phyloP scores from a whole-genome alignment of 2,797 vertebrate genomes.

The Alca torda region DNA sequence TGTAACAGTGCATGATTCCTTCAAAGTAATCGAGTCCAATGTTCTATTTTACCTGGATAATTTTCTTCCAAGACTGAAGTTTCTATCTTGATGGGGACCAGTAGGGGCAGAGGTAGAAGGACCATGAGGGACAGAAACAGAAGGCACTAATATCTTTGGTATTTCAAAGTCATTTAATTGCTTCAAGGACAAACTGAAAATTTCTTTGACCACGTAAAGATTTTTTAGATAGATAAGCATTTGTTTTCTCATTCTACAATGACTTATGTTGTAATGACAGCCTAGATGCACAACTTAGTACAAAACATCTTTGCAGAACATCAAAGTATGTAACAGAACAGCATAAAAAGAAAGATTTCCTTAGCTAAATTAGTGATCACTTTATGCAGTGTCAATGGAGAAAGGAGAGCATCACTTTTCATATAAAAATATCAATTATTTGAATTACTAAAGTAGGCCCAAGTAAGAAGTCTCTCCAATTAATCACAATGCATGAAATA shows the following conservation, averaged over 20 bases:
- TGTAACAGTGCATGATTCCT: neutral
- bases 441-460: neutral
- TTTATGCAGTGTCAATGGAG: neutral
- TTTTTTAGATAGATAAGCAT: neutral
- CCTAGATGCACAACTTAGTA: rapidly evolving
- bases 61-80: neutral
- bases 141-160: neutral
- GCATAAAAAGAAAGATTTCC: neutral
- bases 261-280: neutral
- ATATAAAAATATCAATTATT: neutral
- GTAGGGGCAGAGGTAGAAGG: neutral
- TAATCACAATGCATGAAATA: neutral
- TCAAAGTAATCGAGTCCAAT: neutral
- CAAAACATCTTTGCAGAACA: neutral
- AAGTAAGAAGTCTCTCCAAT: neutral
- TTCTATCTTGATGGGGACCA: neutral
- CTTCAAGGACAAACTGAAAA: neutral
- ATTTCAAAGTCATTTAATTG: neutral
- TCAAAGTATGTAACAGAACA: neutral
- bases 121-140: neutral
- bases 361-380: neutral
- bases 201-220: neutral
- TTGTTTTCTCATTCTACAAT: neutral
- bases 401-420: neutral
- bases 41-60: neutral